phyloP scores from a whole-genome alignment of 2,113 vertebrate species.

The zebrafish (Danio rerio) region DNA sequence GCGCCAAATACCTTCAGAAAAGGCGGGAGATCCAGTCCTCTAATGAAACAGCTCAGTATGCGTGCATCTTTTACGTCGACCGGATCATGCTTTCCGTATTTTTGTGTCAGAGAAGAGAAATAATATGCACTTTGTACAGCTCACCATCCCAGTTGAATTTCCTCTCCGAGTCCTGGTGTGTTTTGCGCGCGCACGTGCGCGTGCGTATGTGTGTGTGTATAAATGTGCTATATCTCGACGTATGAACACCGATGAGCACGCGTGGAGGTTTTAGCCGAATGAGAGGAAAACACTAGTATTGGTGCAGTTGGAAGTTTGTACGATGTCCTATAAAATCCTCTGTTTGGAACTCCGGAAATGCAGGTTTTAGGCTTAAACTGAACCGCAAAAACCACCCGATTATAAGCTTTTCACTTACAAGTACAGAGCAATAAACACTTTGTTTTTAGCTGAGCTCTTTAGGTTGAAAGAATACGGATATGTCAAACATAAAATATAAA shows the following conservation, averaged over 20 bases:
- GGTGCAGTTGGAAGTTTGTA: constrained; percentile 46
- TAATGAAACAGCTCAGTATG: constrained; percentile 29
- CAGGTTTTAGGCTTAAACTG: constrained; percentile 51
- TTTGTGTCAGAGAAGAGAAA: constrained; percentile 26
- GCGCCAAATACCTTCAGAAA: constrained; percentile 39
- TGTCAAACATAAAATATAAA: constrained; percentile 58
- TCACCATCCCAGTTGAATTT: constrained; percentile 13
- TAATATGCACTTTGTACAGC: constrained; percentile 48
- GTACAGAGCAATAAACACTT: constrained; percentile 70
- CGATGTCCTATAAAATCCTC: constrained; percentile 33
- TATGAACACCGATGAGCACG: constrained; percentile 23
- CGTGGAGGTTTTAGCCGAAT: not conserved
- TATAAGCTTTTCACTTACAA: constrained; percentile 59
- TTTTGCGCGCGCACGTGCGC: not conserved
- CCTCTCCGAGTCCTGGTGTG: constrained; percentile 17
- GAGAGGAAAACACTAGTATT: constrained; percentile 18
- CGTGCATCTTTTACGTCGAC: constrained; percentile 22
- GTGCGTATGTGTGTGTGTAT: constrained; percentile 23
- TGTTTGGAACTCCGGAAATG: constrained; percentile 53
- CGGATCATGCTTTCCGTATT: constrained; percentile 33
- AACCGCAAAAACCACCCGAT: constrained; percentile 49
- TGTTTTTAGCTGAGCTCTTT: constrained; percentile 73
- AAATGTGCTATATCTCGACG: constrained; percentile 47
- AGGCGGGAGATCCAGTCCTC: constrained; percentile 30
- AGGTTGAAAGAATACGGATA: constrained; percentile 62